A percentile compares a stretch with the other conserved stretches of the same genome.
Conservation (phyloP, 2,797 vertebrate species). For the Melopsittacus undulatus region DNA sequence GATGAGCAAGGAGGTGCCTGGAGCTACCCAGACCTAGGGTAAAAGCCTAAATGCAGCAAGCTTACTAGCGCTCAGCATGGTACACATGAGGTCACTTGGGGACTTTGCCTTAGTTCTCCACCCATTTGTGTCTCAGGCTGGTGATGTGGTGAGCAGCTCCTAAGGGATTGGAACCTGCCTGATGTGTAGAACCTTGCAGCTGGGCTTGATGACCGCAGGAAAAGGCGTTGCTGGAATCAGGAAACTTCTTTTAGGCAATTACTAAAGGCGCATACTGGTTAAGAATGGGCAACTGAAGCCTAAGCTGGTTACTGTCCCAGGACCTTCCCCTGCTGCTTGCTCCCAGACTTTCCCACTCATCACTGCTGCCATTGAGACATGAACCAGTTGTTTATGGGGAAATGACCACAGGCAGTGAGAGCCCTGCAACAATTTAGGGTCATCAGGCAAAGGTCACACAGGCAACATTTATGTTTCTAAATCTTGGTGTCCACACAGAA, state of each 20-base stretch:
- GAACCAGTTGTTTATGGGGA: neutral
- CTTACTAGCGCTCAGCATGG: neutral
- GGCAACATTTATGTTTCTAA: neutral
- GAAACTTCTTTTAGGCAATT: neutral
- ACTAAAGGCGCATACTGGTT: neutral
- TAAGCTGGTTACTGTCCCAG: neutral
- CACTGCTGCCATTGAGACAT: neutral
- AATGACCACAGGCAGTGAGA: neutral
- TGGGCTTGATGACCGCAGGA: neutral
- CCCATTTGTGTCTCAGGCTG: neutral
- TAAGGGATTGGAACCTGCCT: neutral
- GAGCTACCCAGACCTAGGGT: constrained; percentile 12
- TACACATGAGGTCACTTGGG: constrained; percentile 5
- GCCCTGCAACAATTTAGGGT: neutral
- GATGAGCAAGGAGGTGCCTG: neutral
- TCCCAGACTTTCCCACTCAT: neutral
- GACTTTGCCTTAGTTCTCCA: constrained; percentile 11
- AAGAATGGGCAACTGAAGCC: neutral
- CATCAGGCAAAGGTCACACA: neutral
- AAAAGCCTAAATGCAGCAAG: constrained; percentile 31
- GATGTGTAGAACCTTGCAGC: neutral
- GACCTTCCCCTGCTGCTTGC: neutral
- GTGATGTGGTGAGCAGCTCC: neutral
- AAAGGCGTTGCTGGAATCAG: neutral
- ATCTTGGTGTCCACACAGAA: neutral